phyloP scores from a whole-genome alignment of 2,113 vertebrate genomes.

The Rutilus rutilus region DNA sequence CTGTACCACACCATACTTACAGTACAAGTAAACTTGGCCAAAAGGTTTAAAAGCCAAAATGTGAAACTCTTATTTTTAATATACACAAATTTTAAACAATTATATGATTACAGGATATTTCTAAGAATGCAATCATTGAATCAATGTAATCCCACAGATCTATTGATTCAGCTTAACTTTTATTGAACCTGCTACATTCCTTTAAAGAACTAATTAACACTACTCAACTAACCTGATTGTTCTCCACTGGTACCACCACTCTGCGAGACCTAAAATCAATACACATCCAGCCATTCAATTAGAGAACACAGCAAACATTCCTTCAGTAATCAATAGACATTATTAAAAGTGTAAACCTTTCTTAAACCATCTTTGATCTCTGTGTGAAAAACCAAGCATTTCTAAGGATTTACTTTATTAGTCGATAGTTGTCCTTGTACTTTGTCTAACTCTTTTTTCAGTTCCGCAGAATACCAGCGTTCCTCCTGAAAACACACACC shows the following conservation, averaged over 20 bases:
- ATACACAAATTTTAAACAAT: neutral
- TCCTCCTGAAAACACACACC: conserved; percentile 82
- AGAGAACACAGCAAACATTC: conserved; percentile 27
- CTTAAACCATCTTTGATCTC: neutral
- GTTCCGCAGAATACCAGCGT: conserved; percentile 95
- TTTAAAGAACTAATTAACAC: neutral
- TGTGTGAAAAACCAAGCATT: conserved; percentile 68
- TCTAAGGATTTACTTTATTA: conserved; percentile 97
- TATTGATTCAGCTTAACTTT: neutral
- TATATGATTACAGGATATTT: too few species aligned
- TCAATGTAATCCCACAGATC: neutral
- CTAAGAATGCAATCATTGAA: neutral
- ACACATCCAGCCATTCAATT: conserved; percentile 32
- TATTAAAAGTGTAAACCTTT: neutral
- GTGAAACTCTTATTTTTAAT: too few species aligned
- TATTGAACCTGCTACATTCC: neutral
- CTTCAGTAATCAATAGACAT: neutral
- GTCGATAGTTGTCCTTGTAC: conserved; percentile 87
- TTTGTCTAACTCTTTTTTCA: conserved; percentile 99
- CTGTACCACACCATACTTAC: too few species aligned
- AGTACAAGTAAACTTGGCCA: neutral
- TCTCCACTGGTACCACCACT: conserved; percentile 81
- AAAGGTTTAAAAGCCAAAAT: conserved; percentile 11
- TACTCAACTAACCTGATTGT: conserved; percentile 79
- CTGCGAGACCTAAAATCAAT: conserved; percentile 71